Percentiles rank a stretch among this genome's conserved stretches.
Evolutionary conservation across 2,888 invertebrate species (phyloP).

Genomic region (Pyrrhia umbra): DNA sequence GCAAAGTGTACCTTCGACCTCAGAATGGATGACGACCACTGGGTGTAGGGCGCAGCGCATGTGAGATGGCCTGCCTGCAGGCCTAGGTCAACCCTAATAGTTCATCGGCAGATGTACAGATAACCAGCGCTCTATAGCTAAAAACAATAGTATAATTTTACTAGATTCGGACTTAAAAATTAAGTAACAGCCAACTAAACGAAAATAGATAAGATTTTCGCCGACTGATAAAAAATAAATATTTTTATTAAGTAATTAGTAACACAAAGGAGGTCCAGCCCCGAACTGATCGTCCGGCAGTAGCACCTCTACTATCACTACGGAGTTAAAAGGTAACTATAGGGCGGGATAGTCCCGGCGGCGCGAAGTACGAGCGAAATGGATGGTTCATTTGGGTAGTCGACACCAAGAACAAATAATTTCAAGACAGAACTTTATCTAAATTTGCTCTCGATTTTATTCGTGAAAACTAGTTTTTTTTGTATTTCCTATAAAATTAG

Average conservation of each 20-base stretch:
- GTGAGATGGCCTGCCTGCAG: conserved; percentile 19
- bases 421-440: too few species aligned
- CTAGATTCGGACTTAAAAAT: conserved; percentile 55
- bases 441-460: too few species aligned
- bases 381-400: conserved; percentile 12
- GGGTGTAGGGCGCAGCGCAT: background rate
- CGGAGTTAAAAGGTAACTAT: conserved; percentile 56
- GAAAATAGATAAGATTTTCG: conserved; percentile 40
- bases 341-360: conserved; percentile 27
- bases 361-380: conserved; percentile 28
- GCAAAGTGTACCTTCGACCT: conserved; percentile 4
- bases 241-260: conserved; percentile 37
- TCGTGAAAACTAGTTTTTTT: too few species aligned
- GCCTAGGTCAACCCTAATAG: conserved; percentile 23
- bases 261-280: conserved; percentile 30
- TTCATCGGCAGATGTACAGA: conserved; percentile 13
- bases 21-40: conserved; percentile 13
- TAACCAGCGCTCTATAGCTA: conserved; percentile 17
- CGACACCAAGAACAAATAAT: too few species aligned
- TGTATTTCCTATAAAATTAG: too few species aligned
- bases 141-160: conserved; percentile 40
- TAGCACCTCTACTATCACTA: conserved; percentile 39
- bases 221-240: conserved; percentile 51
- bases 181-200: conserved; percentile 60
- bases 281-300: conserved; percentile 12